Base-by-base conservation (phyloP, 2,888 invertebrate genomes). In the Plutella xylostella region DNA sequence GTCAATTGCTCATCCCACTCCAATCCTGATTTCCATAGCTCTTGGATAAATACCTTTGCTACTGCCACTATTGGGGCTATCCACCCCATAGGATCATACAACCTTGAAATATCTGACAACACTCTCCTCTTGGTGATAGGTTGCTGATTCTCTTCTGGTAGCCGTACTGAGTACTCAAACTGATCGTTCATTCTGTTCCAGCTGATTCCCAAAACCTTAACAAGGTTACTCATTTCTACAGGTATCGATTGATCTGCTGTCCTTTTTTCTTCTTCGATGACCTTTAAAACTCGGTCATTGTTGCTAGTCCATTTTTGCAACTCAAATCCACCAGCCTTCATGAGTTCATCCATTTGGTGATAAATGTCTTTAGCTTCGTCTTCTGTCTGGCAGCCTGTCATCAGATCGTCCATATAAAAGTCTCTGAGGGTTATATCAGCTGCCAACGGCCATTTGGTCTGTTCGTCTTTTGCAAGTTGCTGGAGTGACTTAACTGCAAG, bases 71-170 rank as follows among this genome's bases (percentile, higher is more conserved):
- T 39, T 12, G 51, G 49, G 11, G 49, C 45, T 4, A 54, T 7
- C 50, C 48, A 51, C 6, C 53, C 55, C n/a, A 49, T 7, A 15
- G 53, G 52, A 37, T 55, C 53, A 33, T 37, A 54, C 11, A 52
- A 42, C 12, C 45, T 15, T 2, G 51, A 45, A n/a, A 53, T 21
- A 28, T 53, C 48, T 1, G 52, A 48, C 9, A 52, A 22, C 2
- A 55, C 45, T 9, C 18, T 25, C 17, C 52, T 20, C 43, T 55
- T 55, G 3, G 51, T 52, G 21, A 47, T 49, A 2, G 11, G 6
- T 17, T 2, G 20, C 2, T 7, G 18, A 18, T 18, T 2, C 18
- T 18, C 15, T 7, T 2, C n/a, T n/a, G n/a, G n/a, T 18, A 18
- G 5, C 5, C 18, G 17, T 14, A 35, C 1, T 9, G 12, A 2